Evolutionary conservation across 2,888 invertebrate species (phyloP), one percentile per base, ranked within the genome.

Genomic region (Drosophila subsilvestris): DNA sequence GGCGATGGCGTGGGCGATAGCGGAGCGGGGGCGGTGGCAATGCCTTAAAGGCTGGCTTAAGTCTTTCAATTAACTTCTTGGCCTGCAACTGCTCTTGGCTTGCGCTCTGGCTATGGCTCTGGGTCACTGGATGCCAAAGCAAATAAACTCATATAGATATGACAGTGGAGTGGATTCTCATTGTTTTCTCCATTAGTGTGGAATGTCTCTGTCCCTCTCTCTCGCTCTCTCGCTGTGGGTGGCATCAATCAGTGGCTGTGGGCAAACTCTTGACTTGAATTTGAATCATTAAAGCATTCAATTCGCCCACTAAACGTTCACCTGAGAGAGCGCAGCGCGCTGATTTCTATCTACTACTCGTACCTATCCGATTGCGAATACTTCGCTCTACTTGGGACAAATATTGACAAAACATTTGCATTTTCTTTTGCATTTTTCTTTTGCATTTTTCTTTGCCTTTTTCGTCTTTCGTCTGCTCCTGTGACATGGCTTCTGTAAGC

Each of bases 391-490:
- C 65, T 62, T 65, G 62, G 22, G 27, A 74, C 79, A 84, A 86
- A 86, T 86, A 80, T 88, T 84, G 88, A 79, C 84, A 88, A 80
- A 88, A 86, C 79, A 80, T 88, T 83, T 76, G 69, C 75, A 67
- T 29, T 43, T 44, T 51, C 58, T 45, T 42, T 51, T 43, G 43
- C 49, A 47, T 42, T 56, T 62, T 42, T 18, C 18, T 17, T 17
- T 42, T 47, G 17, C 51, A 29, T 44, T 49, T 48, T 51, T 25
- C 29, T 51, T 47, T 60, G 25, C 67, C 37, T 50, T 25, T 20
- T 37, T 7, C 37, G 37, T n/a, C 14, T 37, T 27, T 27, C 27
- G 27, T 27, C 27, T 27, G 2, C 37, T 37, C 37, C 37, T 6
- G 14, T 37, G 37, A 37, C 37, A 37, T n/a, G 37, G 37, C 37